These are phyloP conservation scores for Hylyphantes graminicola DNA, from an alignment of 1,140 invertebrate genomes.

Conservation along the genomic window DNA sequence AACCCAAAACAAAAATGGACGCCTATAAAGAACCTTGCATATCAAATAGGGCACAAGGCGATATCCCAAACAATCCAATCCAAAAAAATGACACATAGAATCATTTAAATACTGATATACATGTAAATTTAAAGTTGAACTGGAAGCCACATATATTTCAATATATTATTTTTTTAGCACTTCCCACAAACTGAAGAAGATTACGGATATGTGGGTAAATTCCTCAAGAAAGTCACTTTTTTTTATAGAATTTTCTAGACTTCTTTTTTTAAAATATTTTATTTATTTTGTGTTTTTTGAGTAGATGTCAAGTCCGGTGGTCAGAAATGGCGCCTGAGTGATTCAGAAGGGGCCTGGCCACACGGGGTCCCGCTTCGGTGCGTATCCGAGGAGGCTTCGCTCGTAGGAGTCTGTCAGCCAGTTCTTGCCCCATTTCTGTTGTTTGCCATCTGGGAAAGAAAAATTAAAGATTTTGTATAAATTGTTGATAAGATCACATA, in stretches of 20 bases:
- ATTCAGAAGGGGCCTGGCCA: slow-evolving; percentile 50
- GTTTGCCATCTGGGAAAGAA: slow-evolving; percentile 42
- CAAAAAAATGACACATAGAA: slow-evolving; percentile 21
- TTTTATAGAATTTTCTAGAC: slow-evolving; percentile 36
- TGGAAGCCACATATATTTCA: slow-evolving; percentile 32
- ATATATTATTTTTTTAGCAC: slow-evolving; percentile 28
- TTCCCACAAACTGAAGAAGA: slow-evolving; percentile 44
- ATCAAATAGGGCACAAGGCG: slow-evolving; percentile 13
- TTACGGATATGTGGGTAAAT: slow-evolving; percentile 52
- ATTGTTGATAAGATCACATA: no score
- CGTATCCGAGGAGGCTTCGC: slow-evolving; percentile 31
- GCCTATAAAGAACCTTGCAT: background rate
- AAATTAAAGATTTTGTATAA: background rate
- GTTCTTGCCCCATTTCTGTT: slow-evolving; percentile 47
- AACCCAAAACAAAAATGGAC: no score
- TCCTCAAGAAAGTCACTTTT: slow-evolving; percentile 46
- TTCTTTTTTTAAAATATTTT: slow-evolving; percentile 9
- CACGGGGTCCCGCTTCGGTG: slow-evolving; percentile 38
- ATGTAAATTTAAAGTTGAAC: slow-evolving; percentile 45
- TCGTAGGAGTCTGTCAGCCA: slow-evolving; percentile 26
- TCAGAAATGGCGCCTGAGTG: background rate
- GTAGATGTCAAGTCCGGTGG: background rate
- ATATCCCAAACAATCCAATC: background rate
- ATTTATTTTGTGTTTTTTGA: background rate
- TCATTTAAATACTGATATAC: slow-evolving; percentile 16